Evolutionary conservation across 1,140 invertebrate species (phyloP).

Genomic region (Heliconius congener): DNA sequence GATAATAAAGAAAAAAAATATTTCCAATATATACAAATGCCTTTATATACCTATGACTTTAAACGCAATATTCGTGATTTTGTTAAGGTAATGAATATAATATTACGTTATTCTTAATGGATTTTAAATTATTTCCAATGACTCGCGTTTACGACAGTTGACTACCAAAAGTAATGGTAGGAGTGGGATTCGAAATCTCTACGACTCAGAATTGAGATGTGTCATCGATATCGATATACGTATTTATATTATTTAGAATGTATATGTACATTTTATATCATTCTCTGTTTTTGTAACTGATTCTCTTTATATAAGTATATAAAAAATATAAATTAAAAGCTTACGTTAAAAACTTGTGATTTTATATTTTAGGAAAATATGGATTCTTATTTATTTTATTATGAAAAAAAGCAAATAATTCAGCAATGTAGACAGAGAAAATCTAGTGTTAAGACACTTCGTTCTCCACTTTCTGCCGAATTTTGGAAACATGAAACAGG

Average conservation of each 20-base stretch:
- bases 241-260: background rate
- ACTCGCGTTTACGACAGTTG: conserved; percentile 40
- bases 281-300: background rate
- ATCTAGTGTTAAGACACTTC: too few relatives aligned
- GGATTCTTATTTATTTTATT: background rate
- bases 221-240: conserved; percentile 54
- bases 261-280: background rate
- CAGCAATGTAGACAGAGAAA: too few relatives aligned
- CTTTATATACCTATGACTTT: background rate
- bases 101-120: conserved; percentile 27
- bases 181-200: conserved; percentile 25
- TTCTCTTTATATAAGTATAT: background rate
- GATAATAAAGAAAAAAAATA: too few relatives aligned
- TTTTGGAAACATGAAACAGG: too few relatives aligned
- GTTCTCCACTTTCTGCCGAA: too few relatives aligned
- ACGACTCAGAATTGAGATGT: conserved; percentile 49
- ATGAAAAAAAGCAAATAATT: too few relatives aligned
- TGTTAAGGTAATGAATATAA: background rate
- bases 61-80: background rate
- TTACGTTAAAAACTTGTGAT: background rate
- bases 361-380: background rate
- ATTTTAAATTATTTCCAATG: conserved; percentile 42
- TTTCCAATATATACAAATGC: background rate
- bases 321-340: background rate
- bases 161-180: conserved; percentile 24